These are phyloP conservation scores for Scarus forsteni DNA, from an alignment of 2,797 vertebrate species.

Conservation along the genomic window DNA sequence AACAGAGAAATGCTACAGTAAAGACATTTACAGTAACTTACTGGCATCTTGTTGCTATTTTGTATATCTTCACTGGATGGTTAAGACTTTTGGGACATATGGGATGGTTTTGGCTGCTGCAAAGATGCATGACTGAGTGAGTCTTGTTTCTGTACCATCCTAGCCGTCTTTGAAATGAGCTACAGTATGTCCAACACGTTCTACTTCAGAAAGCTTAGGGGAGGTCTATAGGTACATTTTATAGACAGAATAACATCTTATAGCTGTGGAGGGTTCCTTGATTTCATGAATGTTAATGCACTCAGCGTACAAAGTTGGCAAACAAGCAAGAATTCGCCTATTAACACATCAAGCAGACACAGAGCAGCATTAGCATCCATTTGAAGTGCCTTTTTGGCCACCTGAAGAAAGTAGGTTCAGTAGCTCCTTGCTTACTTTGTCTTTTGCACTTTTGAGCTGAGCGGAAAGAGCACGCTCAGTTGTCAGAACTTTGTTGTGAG, in stretches of 20 bases:
- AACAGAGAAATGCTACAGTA: too few species aligned
- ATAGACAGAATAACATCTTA: neutral
- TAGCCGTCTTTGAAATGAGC: too few species aligned
- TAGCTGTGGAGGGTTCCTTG: neutral
- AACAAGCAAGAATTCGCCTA: neutral
- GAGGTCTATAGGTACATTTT: neutral
- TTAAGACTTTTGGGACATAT: too few species aligned
- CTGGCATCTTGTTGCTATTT: too few species aligned
- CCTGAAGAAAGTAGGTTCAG: neutral
- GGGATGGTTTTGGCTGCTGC: too few species aligned
- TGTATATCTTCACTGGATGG: too few species aligned
- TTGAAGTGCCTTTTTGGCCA: neutral
- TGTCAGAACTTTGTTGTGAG: neutral
- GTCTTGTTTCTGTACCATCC: too few species aligned
- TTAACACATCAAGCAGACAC: neutral
- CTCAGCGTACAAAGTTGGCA: neutral
- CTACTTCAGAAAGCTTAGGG: neutral
- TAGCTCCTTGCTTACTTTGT: neutral
- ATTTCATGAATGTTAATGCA: neutral
- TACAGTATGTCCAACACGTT: too few species aligned
- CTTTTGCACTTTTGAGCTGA: neutral
- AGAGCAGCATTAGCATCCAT: neutral
- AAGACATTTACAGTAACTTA: too few species aligned
- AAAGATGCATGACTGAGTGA: too few species aligned
- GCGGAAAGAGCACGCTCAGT: neutral